Evolutionary conservation across 2,888 invertebrate species (phyloP), one percentile per base, ranked within the genome.

Genomic region (Caenorhabditis sp.): DNA sequence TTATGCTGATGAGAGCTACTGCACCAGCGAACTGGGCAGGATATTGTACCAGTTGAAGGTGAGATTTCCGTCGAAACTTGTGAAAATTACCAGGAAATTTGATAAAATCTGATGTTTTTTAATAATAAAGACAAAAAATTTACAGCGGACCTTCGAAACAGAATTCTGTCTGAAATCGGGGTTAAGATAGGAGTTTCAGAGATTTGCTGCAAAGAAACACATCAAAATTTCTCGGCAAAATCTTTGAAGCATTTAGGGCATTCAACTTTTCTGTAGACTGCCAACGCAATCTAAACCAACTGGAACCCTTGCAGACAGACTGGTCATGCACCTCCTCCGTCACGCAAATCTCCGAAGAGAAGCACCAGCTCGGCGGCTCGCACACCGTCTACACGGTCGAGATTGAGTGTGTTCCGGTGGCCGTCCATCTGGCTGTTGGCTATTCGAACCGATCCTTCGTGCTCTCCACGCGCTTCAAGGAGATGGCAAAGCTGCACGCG

Each of bases 1-100:
- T 24, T 76, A 80, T 62, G 81, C 83, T 15, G 83, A 83, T 80
- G 81, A 79, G 27, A 76, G 76, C 58, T 79, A 79, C 48, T 83
- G 83, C 45, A 83, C 80, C 1, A 79, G 65, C 32, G 79, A 81
- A 15, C 22, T 83, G 15, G 81, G 81, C 13, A 39, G 71, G n/a
- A 65, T 81, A 9, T 32, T 81, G 9, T 83, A 75, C 43, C 74
- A 79, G 22, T 48, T 78, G 6, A 81, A 81, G 52, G 63, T 65
- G 9, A 35, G 53, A 13, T n/a, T 22, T 53, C 7, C 6, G n/a
- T n/a, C 35, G 13, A 35, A 35, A 7, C 3, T 53, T 35, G 53
- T 13, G 20, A 41, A 39, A 39, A 9, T 4, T n/a, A 13, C 15
- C 41, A 41, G n/a, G n/a, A n/a, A n/a, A n/a, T n/a, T n/a, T n/a